Evolutionary conservation across 2,888 invertebrate genomes (phyloP).

Genomic region (Baronia brevicornis): DNA sequence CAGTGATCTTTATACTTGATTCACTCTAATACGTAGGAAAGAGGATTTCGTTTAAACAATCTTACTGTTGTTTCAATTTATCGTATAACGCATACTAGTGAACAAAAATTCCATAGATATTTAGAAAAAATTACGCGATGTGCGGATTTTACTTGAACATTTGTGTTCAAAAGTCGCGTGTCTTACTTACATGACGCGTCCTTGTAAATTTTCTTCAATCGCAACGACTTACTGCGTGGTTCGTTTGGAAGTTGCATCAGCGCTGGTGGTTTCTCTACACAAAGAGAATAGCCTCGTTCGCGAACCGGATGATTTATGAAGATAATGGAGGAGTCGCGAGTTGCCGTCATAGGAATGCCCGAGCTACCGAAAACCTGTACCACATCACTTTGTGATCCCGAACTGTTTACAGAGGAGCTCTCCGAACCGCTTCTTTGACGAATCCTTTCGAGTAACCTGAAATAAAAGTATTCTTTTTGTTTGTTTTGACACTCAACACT

Average conservation of each 20-base stretch:
- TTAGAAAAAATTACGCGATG: too few species aligned
- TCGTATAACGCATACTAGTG: too few species aligned
- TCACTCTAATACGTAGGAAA: too few species aligned
- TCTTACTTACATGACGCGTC: constrained; percentile 31
- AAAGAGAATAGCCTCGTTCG: constrained; percentile 53
- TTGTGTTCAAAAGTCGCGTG: too few species aligned
- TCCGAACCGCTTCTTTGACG: constrained; percentile 38
- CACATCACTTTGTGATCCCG: constrained; percentile 43
- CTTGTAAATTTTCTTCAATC: constrained; percentile 43
- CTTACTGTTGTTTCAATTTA: too few species aligned
- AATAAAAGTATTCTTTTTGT: constrained; percentile 18
- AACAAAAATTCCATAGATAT: too few species aligned
- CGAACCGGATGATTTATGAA: constrained; percentile 28
- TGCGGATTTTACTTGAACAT: too few species aligned
- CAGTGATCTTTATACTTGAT: too few species aligned
- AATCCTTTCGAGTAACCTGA: constrained; percentile 42
- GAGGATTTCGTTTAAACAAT: too few species aligned
- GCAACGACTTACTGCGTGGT: constrained; percentile 60
- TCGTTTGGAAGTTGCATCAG: constrained; percentile 37
- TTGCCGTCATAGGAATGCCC: constrained; percentile 30
- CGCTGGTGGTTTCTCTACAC: constrained; percentile 46
- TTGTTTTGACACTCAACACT: neutral
- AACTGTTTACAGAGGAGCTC: constrained; percentile 40
- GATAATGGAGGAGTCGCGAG: constrained; percentile 8
- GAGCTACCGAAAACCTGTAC: constrained; percentile 31